phyloP scores from a whole-genome alignment of 2,113 vertebrate genomes.

The Catharus bicknelli region DNA sequence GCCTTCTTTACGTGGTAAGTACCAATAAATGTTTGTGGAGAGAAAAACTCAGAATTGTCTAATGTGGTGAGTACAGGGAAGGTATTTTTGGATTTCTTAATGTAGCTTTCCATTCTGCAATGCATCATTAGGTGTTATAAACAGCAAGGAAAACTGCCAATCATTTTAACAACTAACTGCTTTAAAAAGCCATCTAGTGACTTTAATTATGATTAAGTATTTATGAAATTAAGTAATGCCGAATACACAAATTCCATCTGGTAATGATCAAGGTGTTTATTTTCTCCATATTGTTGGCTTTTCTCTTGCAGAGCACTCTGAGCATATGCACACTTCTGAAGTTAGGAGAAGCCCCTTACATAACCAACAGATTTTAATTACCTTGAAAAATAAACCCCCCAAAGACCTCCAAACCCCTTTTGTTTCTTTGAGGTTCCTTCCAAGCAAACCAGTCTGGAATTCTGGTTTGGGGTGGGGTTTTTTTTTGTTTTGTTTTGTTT shows the following conservation, averaged over 20 bases:
- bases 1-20: conserved; percentile 21
- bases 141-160: conserved; percentile 71
- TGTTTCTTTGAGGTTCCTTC: not conserved
- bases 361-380: not conserved
- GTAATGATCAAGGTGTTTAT: conserved; percentile 49
- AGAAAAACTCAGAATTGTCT: conserved; percentile 35
- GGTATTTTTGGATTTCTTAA: conserved; percentile 68
- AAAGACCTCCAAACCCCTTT: not conserved
- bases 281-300: conserved; percentile 30
- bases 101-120: conserved; percentile 41
- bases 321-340: not conserved
- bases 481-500: not conserved
- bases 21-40: conserved; percentile 31
- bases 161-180: conserved; percentile 70
- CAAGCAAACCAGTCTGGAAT: not conserved
- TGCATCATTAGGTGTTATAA: conserved; percentile 74
- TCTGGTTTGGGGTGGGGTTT: not conserved
- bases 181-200: conserved; percentile 66
- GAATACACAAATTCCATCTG: conserved; percentile 64
- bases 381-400: not conserved
- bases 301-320: not conserved
- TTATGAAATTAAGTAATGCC: conserved; percentile 63
- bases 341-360: not conserved
- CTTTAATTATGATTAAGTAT: conserved; percentile 76
- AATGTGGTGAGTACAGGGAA: conserved; percentile 26